Conservation (phyloP, 2,888 invertebrate genomes). For the Sipha maydis region DNA sequence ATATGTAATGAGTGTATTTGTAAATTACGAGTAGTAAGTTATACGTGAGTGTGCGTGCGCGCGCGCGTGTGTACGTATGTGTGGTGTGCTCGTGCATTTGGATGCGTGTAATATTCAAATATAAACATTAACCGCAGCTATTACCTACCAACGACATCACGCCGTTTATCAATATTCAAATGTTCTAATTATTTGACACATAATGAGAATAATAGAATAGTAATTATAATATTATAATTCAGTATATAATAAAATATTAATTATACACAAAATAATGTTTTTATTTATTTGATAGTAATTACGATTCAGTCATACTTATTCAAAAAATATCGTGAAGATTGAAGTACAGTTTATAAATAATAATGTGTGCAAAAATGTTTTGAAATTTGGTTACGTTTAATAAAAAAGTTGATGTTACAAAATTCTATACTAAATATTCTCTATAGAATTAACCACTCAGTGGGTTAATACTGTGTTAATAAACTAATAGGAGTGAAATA, state of each 20-base stretch:
- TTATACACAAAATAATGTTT: neutral
- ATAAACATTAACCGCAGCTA: slow-evolving; percentile 2
- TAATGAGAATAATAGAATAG: neutral
- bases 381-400: neutral
- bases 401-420: neutral
- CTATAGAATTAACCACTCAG: too few species aligned
- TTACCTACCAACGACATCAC: neutral
- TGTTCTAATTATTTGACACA: slow-evolving; percentile 41
- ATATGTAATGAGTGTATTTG: neutral
- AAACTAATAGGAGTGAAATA: neutral
- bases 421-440: too few species aligned
- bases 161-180: slow-evolving; percentile 3
- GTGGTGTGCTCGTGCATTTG: slow-evolving; percentile 46
- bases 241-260: neutral
- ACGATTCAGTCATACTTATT: neutral
- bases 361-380: neutral
- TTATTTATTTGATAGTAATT: neutral
- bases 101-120: slow-evolving; percentile 47
- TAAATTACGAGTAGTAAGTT: neutral
- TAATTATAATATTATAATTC: slow-evolving; percentile 31
- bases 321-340: neutral
- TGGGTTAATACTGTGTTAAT: neutral
- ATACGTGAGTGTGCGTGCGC: neutral
- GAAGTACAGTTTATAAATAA: too few species aligned
- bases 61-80: neutral